A percentile compares a stretch with the other conserved stretches of the same genome.
phyloP scores from a whole-genome alignment of 1,140 invertebrate species.

The Battus philenor region DNA sequence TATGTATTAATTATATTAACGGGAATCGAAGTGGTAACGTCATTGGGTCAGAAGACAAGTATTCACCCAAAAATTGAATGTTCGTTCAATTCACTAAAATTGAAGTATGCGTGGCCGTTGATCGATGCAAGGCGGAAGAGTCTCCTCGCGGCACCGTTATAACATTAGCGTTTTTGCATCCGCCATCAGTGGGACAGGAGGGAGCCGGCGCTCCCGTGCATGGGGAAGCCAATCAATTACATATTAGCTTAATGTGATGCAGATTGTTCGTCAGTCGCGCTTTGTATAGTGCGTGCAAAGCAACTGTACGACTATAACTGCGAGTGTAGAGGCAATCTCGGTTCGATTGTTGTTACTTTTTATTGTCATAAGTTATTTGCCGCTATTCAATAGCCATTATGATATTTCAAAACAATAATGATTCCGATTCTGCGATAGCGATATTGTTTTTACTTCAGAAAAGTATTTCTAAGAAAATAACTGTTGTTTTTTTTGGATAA shows the following conservation, averaged over 20 bases:
- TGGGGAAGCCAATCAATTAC: slow-evolving; percentile 68
- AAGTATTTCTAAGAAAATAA: no score
- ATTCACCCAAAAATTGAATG: slow-evolving; percentile 28
- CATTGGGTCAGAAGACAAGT: slow-evolving; percentile 28
- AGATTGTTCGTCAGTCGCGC: slow-evolving; percentile 44
- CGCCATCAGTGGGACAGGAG: slow-evolving; percentile 59
- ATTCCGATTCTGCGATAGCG: no score
- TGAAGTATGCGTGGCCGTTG: slow-evolving; percentile 22
- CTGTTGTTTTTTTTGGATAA: no score
- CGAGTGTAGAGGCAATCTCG: slow-evolving; percentile 37
- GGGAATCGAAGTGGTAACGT: not conserved
- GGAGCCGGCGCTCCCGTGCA: slow-evolving; percentile 39
- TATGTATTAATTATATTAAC: no score
- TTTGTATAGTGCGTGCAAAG: slow-evolving; percentile 48
- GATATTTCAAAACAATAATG: slow-evolving; percentile 9
- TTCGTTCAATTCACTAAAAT: slow-evolving; percentile 38
- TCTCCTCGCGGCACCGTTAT: slow-evolving; percentile 43
- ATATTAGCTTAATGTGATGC: slow-evolving; percentile 70
- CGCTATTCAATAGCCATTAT: slow-evolving; percentile 6
- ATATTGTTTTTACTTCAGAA: no score
- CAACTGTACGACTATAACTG: slow-evolving; percentile 41
- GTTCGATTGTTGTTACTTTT: slow-evolving; percentile 49
- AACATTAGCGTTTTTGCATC: slow-evolving; percentile 69
- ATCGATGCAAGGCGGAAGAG: slow-evolving; percentile 46
- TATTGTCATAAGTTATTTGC: slow-evolving; percentile 28